Evolutionary conservation across 2,113 vertebrate genomes (phyloP), one percentile per base, ranked within the genome.

Genomic region (Turdus rufiventris): DNA sequence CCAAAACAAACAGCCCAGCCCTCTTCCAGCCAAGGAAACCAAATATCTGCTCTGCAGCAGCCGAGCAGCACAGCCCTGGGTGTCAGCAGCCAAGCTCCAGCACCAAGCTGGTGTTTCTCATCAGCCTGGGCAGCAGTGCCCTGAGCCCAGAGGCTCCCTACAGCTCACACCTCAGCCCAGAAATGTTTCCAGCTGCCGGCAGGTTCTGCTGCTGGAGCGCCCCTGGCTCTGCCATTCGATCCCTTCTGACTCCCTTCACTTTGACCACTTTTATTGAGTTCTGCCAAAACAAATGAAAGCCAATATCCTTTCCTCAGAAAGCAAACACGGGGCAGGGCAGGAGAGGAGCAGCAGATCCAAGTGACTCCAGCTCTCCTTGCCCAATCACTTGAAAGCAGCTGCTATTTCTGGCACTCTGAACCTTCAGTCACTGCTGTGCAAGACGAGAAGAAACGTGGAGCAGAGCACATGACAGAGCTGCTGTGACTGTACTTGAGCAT

Each of bases 321-420:
- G 47, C 79, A 86, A 88, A 45, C 21, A 33, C 0, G 0, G 50
- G 56, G 43, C 54, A 82, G 48, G 50, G 24, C 8, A 3, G 13
- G 17, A 40, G 67, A 38, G 18, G 8, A 85, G 72, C 47, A 70
- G 56, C 72, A 70, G 67, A 84, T 31, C 11, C 58, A 92, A 94
- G 75, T 60, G 53, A 6, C 82, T 93, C 68, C 53, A 34, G 56
- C 53, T 60, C 91, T 94, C 89, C 85, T 95, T 20, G 5, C 48
- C 88, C 72, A 54, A 74, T 77, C 76, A 43, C 76, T 93, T 84
- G 91, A 71, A 72, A 84, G 89, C 56, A 74, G 66, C 4, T 40
- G 88, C 91, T 97, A 91, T 95, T 93, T 92, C 74, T 77, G 91
- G 96, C 96, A 92, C 65, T 93, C 80, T 42, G 73, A 84, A 84